Percentiles rank a stretch among this genome's conserved stretches.
These are phyloP conservation scores for Lates calcarifer DNA, from an alignment of 2,113 vertebrate species.

Conservation along the genomic window DNA sequence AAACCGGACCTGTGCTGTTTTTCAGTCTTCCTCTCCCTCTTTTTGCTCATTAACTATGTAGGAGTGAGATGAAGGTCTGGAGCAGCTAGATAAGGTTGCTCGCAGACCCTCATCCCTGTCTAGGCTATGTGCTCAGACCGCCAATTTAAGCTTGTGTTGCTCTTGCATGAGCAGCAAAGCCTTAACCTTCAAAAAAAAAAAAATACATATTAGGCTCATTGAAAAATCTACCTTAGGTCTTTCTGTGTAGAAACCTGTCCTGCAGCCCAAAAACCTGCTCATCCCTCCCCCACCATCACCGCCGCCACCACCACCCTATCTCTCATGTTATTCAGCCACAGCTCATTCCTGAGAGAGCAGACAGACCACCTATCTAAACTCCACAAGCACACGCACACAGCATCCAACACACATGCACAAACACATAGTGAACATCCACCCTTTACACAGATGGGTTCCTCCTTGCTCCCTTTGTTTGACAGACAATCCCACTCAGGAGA, in stretches of 20 bases:
- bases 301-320: too few species aligned
- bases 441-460: conserved; percentile 45
- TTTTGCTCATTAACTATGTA: conserved; percentile 85
- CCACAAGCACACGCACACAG: conserved; percentile 42
- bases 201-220: not conserved
- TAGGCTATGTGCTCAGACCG: conserved; percentile 49
- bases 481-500: conserved; percentile 88
- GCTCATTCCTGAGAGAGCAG: conserved; percentile 25
- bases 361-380: conserved; percentile 62
- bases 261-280: conserved; percentile 7
- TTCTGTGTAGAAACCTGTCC: not conserved
- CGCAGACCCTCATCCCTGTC: conserved; percentile 48
- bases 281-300: too few species aligned
- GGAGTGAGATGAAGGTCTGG: conserved; percentile 72
- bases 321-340: conserved; percentile 22
- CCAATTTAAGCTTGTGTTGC: conserved; percentile 43
- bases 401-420: conserved; percentile 58
- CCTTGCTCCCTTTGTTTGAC: conserved; percentile 85
- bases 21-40: conserved; percentile 66
- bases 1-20: conserved; percentile 75
- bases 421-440: conserved; percentile 52
- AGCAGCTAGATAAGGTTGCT: conserved; percentile 76
- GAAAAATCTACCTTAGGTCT: conserved; percentile 13
- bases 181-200: conserved; percentile 10
- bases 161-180: conserved; percentile 36